Percentiles rank a stretch among this genome's conserved stretches.
phyloP scores from a whole-genome alignment of 2,113 vertebrate species.

The Sterna hirundo region DNA sequence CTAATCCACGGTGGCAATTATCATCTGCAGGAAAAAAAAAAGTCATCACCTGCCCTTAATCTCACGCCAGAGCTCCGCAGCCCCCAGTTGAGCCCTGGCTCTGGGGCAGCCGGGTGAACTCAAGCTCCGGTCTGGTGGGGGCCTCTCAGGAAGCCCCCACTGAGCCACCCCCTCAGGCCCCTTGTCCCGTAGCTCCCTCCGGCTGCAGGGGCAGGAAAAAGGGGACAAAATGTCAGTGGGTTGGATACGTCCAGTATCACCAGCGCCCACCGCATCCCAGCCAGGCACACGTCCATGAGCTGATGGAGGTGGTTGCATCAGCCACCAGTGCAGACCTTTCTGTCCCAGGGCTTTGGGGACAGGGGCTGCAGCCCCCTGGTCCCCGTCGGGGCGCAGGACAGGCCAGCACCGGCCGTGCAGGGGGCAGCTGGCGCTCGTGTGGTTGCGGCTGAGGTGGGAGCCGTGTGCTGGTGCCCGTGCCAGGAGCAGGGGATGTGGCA shows the following conservation, averaged over 20 bases:
- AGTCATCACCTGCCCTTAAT: neutral
- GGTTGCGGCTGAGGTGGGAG: neutral
- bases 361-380: neutral
- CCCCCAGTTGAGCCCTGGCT: neutral
- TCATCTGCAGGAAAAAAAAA: neutral
- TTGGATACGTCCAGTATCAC: rapidly evolving
- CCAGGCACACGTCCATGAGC: rapidly evolving
- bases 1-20: neutral
- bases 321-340: rapidly evolving
- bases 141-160: neutral
- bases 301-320: rapidly evolving
- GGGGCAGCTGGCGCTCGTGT: neutral
- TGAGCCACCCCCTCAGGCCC: rapidly evolving
- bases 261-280: no score
- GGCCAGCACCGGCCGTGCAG: neutral
- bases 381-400: neutral
- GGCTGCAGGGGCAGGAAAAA: slow-evolving; percentile 9
- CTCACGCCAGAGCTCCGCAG: rapidly evolving
- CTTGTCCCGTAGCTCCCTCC: neutral
- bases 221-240: neutral
- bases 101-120: neutral
- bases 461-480: neutral
- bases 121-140: rapidly evolving
- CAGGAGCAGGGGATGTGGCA: neutral
- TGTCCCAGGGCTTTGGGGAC: neutral